phyloP scores from a whole-genome alignment of 2,888 invertebrate genomes.

The Scrobipalpa costella region DNA sequence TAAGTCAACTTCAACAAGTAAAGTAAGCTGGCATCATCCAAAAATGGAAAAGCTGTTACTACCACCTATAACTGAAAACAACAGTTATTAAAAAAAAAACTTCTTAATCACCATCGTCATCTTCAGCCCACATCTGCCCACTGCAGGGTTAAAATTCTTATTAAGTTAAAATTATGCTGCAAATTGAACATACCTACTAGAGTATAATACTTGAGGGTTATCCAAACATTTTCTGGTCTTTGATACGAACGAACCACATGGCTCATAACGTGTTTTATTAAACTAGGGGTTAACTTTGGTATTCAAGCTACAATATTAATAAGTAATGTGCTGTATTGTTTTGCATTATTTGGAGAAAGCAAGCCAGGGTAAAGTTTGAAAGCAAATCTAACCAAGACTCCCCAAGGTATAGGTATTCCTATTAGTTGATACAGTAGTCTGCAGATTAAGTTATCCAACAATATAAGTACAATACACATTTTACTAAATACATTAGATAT shows the following conservation, averaged over 20 bases:
- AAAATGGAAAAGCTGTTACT: no score
- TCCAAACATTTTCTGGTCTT: neutral
- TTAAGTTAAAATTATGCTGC: no score
- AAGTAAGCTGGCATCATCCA: no score
- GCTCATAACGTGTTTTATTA: conserved; percentile 40
- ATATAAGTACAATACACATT: neutral
- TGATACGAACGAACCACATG: conserved; percentile 28
- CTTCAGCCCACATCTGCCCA: no score
- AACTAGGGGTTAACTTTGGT: conserved; percentile 28
- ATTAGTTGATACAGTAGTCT: neutral
- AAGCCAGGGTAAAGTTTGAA: conserved; percentile 6
- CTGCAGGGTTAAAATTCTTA: no score
- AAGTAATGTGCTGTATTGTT: conserved; percentile 23
- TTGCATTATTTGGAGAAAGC: conserved; percentile 18
- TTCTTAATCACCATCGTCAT: no score
- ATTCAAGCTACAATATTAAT: conserved; percentile 22
- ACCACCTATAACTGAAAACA: no score
- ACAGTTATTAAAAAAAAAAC: no score
- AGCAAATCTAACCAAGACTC: neutral
- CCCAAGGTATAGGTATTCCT: neutral
- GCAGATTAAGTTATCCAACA: no score
- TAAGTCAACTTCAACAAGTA: no score
- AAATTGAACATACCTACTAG: no score
- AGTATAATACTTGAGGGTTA: neutral
- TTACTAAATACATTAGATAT: no score